These are phyloP conservation scores for Chirona hameri DNA, from an alignment of 2,888 invertebrate genomes.

Conservation along the genomic window DNA sequence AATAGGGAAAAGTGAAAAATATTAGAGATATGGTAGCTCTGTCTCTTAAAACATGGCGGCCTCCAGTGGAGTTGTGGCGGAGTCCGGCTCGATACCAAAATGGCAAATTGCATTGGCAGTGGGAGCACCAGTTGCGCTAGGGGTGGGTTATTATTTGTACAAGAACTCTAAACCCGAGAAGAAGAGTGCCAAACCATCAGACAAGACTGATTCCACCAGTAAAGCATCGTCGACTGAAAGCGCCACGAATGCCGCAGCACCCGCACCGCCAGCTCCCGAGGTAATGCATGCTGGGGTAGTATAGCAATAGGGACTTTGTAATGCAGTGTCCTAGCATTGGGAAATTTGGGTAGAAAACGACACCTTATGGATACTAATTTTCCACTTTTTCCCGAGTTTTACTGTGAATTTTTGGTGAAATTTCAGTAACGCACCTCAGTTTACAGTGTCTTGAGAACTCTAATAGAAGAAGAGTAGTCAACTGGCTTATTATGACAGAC, in stretches of 20 bases:
- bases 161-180: background rate
- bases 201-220: background rate
- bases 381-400: no score
- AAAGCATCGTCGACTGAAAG: background rate
- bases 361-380: no score
- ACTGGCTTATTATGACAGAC: no score
- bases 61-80: conserved; percentile 27
- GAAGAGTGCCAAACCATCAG: background rate
- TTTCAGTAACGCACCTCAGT: no score
- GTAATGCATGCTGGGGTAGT: background rate
- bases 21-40: no score
- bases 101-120: conserved; percentile 83
- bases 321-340: background rate
- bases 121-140: conserved; percentile 77
- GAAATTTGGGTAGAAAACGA: no score
- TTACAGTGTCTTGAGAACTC: no score
- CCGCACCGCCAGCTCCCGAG: background rate
- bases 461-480: no score
- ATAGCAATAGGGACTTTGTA: background rate
- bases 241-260: background rate
- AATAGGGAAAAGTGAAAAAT: no score
- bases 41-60: conserved; percentile 30
- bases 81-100: conserved; percentile 50
- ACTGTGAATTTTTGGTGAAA: background rate
- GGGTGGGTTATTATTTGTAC: conserved; percentile 74